Percentiles rank a stretch among this genome's conserved stretches.
Conservation (phyloP, 2,888 invertebrate species). For the Cistogaster globosa region DNA sequence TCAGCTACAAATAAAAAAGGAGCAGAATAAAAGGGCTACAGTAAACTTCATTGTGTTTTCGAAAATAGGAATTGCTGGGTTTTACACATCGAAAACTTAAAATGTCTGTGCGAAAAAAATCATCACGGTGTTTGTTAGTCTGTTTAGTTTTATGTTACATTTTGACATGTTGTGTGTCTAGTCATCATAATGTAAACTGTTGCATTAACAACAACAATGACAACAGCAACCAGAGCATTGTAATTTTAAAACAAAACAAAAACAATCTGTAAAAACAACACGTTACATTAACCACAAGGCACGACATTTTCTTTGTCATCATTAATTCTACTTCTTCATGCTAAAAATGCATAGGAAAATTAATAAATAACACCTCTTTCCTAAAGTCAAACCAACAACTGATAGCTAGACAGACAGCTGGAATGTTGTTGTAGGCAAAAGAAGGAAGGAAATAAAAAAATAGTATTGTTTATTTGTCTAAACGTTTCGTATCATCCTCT, state of each 20-base stretch:
- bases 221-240: constrained; percentile 2
- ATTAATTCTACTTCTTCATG: background rate
- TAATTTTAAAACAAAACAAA: constrained; percentile 23
- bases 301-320: constrained; percentile 29
- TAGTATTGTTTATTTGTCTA: constrained; percentile 18
- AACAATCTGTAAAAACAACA: constrained; percentile 14
- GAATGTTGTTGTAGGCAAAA: background rate
- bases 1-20: constrained; percentile 12
- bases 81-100: background rate
- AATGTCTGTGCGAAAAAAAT: too few species aligned
- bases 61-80: background rate
- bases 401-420: too few species aligned
- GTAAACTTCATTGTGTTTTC: background rate
- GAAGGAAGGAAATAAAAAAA: constrained; percentile 36
- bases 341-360: constrained; percentile 5
- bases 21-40: background rate
- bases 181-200: constrained; percentile 55
- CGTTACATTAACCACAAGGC: constrained; percentile 50
- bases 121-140: too few species aligned
- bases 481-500: constrained; percentile 16
- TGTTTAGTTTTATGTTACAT: background rate
- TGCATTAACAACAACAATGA: constrained; percentile 40
- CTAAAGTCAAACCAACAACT: background rate
- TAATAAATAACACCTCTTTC: constrained; percentile 6
- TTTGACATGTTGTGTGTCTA: constrained; percentile 31